These are phyloP conservation scores for Erebia palarica DNA, from an alignment of 2,888 invertebrate genomes.

Conservation along the genomic window DNA sequence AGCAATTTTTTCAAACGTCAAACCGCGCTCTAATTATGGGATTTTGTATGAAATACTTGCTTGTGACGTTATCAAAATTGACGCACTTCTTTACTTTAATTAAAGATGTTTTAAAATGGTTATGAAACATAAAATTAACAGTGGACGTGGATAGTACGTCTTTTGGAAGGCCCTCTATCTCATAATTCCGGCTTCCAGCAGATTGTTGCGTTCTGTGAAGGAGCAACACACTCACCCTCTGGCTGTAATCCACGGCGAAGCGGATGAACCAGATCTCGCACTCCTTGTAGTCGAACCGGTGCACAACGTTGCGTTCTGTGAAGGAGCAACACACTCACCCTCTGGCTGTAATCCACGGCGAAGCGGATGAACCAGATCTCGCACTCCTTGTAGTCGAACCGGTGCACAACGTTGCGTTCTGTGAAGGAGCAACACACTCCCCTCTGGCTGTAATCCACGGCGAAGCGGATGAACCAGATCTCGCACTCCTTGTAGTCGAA, in stretches of 20 bases:
- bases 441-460: conserved; percentile 95
- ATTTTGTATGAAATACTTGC: too few species aligned
- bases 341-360: conserved; percentile 95
- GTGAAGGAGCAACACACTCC: conserved; percentile 51
- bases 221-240: conserved; percentile 83
- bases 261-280: conserved; percentile 99
- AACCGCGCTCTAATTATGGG: too few species aligned
- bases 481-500: conserved; percentile 98
- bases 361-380: conserved; percentile 99
- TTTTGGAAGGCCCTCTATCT: too few species aligned
- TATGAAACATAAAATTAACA: too few species aligned
- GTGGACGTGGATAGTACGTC: too few species aligned
- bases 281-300: conserved; percentile 95
- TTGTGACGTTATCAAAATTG: too few species aligned
- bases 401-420: conserved; percentile 92
- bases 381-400: conserved; percentile 96
- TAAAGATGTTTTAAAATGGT: too few species aligned
- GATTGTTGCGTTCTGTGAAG: not conserved
- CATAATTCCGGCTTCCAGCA: not conserved
- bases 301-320: conserved; percentile 90
- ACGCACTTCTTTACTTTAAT: too few species aligned
- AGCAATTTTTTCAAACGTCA: too few species aligned
- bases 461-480: conserved; percentile 98
- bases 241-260: conserved; percentile 96
- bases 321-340: conserved; percentile 72